Percentiles rank a stretch among this genome's conserved stretches.
Conservation (phyloP, 2,113 vertebrate genomes). For the Ciconia boyciana region DNA sequence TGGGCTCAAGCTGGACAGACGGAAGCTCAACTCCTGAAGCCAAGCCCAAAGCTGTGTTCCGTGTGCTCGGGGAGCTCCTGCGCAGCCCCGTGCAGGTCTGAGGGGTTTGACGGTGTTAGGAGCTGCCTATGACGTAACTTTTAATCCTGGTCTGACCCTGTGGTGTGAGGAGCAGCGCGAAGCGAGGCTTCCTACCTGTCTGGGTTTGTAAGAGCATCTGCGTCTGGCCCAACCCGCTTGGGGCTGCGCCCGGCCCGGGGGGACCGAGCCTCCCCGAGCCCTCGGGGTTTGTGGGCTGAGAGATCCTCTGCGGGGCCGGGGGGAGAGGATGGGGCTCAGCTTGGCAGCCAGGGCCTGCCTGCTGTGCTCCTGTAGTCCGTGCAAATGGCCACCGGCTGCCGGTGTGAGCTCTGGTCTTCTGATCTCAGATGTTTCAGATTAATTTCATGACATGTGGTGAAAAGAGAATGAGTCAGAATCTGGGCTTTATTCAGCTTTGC, state of each 20-base stretch:
- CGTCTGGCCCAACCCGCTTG: neutral
- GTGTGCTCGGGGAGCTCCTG: neutral
- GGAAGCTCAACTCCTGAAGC: neutral
- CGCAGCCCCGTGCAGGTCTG: accelerated
- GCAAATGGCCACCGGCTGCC: neutral
- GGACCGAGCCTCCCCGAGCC: neutral
- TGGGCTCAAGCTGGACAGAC: neutral
- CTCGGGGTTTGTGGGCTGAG: neutral
- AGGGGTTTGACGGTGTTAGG: neutral
- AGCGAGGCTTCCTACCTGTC: neutral
- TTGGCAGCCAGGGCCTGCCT: neutral
- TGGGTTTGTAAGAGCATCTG: neutral
- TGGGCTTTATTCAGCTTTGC: neutral
- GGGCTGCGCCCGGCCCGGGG: neutral
- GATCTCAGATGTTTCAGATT: neutral
- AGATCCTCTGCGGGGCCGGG: neutral
- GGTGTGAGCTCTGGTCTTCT: neutral
- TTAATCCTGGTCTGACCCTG: neutral
- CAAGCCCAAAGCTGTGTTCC: accelerated
- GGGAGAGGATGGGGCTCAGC: neutral
- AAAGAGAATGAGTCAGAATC: neutral
- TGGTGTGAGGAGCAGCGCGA: neutral
- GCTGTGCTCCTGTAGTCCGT: neutral
- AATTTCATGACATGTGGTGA: too few species aligned
- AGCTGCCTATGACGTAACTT: accelerated